Evolutionary conservation across 2,797 vertebrate genomes (phyloP), one percentile per base, ranked within the genome.

Genomic region (Enteromius mattozi): DNA sequence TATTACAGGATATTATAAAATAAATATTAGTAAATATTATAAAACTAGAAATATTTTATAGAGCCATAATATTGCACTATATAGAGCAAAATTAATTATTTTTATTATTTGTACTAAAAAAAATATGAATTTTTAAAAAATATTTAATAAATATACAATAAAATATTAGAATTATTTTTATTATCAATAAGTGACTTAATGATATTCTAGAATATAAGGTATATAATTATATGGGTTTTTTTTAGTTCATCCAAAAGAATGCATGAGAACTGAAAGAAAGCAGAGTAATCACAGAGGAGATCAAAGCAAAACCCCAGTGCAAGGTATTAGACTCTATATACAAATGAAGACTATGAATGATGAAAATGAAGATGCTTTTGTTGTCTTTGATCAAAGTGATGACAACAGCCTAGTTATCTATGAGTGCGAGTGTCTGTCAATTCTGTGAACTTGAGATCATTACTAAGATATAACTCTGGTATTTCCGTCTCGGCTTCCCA

Each of bases 351-450:
- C 19, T 37, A 33, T 30, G 27, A 8, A n/a, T 24, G 6, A 56
- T n/a, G 33, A 76, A 76, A 37, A 56, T 76, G 3, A 76, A 76
- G 49, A 56, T 56, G 74, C 13, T 4, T 76, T 56, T 56, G 49
- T 56, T 54, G 30, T 37, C 49, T 76, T 76, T 76, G 74, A 76
- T 76, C 74, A 76, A 56, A 56, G 33, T 76, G 74, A 76, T 76
- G 33, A 37, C 74, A 76, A 56, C 49, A 56, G 7, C 30, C 49
- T 37, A 54, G 49, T 76, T 76, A 37, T 56, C 30, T 4, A 14
- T 7, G 12, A 37, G 33, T 56, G 3, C 0, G 12, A 35, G 30
- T 75, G 49, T 56, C 49, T 75, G 72, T 54, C 72, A 75, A 14
- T 37, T 56, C 72, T 54, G 49, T 75, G 72, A 75, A 75, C 30